These are phyloP conservation scores for Pelmatolapia mariae DNA, from an alignment of 2,113 vertebrate species.

Conservation along the genomic window DNA sequence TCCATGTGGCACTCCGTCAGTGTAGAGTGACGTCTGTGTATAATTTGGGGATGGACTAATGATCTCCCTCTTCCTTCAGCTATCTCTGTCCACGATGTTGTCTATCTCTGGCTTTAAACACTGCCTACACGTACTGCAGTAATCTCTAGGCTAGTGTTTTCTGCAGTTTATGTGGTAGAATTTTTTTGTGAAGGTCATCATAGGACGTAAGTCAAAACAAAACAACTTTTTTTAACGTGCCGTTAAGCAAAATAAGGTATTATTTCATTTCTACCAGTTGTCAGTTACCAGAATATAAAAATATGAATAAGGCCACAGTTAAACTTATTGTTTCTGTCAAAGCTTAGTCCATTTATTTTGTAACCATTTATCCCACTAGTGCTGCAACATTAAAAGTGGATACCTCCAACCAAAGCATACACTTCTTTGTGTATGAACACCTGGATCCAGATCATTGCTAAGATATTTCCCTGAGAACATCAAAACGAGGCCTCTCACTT, in stretches of 20 bases:
- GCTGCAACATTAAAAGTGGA: neutral
- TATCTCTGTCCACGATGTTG: neutral
- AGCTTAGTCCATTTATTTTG: neutral
- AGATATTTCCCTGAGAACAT: neutral
- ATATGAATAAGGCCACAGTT: neutral
- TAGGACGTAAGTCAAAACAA: neutral
- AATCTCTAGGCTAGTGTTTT: neutral
- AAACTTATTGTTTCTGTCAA: neutral
- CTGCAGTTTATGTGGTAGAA: neutral
- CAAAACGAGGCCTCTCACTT: neutral
- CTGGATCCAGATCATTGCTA: neutral
- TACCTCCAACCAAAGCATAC: neutral
- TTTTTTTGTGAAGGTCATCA: neutral
- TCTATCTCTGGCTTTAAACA: neutral
- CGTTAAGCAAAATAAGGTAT: neutral
- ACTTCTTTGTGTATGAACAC: neutral
- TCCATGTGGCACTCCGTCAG: neutral
- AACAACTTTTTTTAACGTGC: neutral
- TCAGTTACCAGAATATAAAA: neutral
- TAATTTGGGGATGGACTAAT: constrained; percentile 41
- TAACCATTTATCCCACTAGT: neutral
- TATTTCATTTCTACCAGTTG: neutral
- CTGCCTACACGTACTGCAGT: neutral
- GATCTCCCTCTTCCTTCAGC: neutral
- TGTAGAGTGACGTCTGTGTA: constrained; percentile 4